Conservation (phyloP, 2,888 invertebrate species). For the Palloptera scutellata region DNA sequence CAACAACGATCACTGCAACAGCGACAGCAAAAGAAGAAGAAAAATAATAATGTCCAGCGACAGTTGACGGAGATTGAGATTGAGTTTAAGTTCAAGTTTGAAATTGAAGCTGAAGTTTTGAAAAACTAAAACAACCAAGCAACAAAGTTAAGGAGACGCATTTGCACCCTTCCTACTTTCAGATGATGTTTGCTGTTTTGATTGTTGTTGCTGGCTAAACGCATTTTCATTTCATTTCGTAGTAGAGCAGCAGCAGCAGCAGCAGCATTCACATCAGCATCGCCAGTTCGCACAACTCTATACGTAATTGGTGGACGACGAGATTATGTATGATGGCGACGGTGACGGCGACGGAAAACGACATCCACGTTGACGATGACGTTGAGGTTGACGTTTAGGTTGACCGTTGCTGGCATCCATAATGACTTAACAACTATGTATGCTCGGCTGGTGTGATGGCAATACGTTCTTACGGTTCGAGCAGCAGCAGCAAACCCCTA, state of each 20-base stretch:
- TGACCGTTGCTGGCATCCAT: constrained; percentile 29
- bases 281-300: neutral
- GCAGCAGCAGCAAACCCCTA: constrained; percentile 9
- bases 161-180: constrained; percentile 27
- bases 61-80: constrained; percentile 55
- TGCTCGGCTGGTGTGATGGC: constrained; percentile 11
- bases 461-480: neutral
- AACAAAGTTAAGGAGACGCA: constrained; percentile 19
- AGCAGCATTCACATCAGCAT: neutral
- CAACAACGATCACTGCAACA: constrained; percentile 3
- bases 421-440: constrained; percentile 33
- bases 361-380: constrained; percentile 15
- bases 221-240: constrained; percentile 25
- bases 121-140: constrained; percentile 7
- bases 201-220: neutral
- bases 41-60: constrained; percentile 37
- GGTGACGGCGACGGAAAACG: constrained; percentile 23
- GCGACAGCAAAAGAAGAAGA: neutral
- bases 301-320: constrained; percentile 10
- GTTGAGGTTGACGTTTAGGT: constrained; percentile 12
- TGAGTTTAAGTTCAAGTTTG: constrained; percentile 36
- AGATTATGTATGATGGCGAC: constrained; percentile 9
- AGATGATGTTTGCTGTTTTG: constrained; percentile 12
- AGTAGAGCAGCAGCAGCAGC: neutral
- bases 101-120: neutral